phyloP scores from a whole-genome alignment of 2,888 invertebrate species.

The Nemurella pictetii region DNA sequence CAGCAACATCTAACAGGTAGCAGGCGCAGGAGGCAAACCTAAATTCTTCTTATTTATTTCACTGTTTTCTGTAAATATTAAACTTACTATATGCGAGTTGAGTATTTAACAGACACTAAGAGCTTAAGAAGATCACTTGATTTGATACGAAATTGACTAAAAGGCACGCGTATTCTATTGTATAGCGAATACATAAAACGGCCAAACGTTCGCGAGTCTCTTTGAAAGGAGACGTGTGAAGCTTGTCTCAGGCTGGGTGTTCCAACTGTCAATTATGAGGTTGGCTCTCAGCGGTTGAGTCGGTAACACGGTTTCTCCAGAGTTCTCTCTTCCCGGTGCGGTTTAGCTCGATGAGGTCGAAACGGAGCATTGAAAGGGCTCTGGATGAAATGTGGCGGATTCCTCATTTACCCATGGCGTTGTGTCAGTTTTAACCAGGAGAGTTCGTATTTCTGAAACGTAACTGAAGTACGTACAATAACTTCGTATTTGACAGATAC shows the following conservation, averaged over 20 bases:
- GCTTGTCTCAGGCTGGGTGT: background rate
- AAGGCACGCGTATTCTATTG: background rate
- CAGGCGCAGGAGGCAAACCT: background rate
- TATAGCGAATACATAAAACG: background rate
- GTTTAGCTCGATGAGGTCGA: background rate
- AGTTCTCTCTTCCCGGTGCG: too few relatives aligned
- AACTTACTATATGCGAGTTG: background rate
- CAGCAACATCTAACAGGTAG: background rate
- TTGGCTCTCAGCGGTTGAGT: background rate
- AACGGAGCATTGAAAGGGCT: background rate
- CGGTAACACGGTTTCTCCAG: background rate
- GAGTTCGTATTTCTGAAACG: background rate
- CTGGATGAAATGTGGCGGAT: background rate
- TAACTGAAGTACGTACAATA: background rate
- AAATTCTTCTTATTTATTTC: background rate
- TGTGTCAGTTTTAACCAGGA: background rate
- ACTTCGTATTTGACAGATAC: background rate
- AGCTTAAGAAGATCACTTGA: background rate
- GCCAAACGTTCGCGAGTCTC: background rate
- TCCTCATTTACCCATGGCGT: background rate
- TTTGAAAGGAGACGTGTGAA: background rate
- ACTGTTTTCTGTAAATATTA: background rate
- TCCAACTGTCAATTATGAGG: background rate
- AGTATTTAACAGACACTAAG: background rate
- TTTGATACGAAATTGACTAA: background rate